Evolutionary conservation across 2,797 vertebrate genomes (phyloP).

Genomic region (Hyperoplus immaculatus): DNA sequence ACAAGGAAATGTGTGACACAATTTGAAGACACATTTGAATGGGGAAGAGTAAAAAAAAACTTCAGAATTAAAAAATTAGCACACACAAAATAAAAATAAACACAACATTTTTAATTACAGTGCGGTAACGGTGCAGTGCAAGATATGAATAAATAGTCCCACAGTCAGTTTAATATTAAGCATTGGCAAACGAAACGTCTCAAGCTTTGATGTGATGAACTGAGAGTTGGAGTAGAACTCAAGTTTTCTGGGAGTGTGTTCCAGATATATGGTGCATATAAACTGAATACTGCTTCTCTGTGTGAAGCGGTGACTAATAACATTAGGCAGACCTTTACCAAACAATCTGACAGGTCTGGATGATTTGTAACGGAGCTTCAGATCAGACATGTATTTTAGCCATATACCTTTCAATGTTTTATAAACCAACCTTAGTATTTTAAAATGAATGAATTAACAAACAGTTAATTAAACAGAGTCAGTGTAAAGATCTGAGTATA

Average conservation of each 20-base stretch:
- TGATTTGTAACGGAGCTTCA: not conserved
- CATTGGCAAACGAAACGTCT: not conserved
- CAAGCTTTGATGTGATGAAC: not conserved
- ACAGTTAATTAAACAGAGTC: not conserved
- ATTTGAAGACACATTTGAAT: too few species aligned
- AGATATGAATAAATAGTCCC: not conserved
- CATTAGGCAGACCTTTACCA: not conserved
- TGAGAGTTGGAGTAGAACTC: not conserved
- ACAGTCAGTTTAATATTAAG: not conserved
- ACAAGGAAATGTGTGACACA: too few species aligned
- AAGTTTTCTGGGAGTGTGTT: too few species aligned
- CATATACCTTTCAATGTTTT: not conserved
- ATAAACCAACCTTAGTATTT: not conserved
- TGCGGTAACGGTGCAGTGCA: not conserved
- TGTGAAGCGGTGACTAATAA: not conserved
- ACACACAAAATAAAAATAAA: conserved; percentile 4
- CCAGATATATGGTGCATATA: not conserved
- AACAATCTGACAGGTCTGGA: too few species aligned
- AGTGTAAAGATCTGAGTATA: not conserved
- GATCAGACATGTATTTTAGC: not conserved
- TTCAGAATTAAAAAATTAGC: not conserved
- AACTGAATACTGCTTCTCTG: not conserved
- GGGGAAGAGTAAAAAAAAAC: not conserved
- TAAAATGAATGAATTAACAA: not conserved
- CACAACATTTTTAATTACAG: not conserved